Evolutionary conservation across 2,797 vertebrate species (phyloP), one percentile per base, ranked within the genome.

Genomic region (Alectoris magna): DNA sequence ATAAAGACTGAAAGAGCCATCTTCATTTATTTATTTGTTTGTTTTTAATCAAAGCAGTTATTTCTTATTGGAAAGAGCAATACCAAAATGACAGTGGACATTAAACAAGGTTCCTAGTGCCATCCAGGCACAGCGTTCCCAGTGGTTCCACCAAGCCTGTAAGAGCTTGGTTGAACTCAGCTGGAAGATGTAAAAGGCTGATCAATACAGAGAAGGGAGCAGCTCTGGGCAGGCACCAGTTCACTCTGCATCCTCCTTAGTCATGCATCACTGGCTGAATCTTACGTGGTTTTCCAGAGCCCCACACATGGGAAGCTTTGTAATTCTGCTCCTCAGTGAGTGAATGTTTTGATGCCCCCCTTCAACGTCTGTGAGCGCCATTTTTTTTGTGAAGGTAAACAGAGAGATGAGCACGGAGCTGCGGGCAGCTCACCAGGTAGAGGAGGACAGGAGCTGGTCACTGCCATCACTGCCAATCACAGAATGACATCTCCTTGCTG

Each of bases 301-400:
- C 34, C 14, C 29, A 15, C 8, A 16, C 4, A 2, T 24, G 26
- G 31, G 41, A 44, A 41, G 15, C 26, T 11, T 15, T 48, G 29
- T 29, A 9, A 8, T 23, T 74, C 43, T 43, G 14, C 9, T 56
- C 58, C 67, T 55, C 8, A 5, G 24, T 24, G 59, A 44, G 53
- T 10, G 17, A 16, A 9, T 46, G 15, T 34, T 34, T 31, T 15
- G 46, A 7, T 39, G 23, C 17, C 23, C 29, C 22, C 38, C 41
- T 74, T 1, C 0, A 41, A 10, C 1, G 0, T 21, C 55, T 36
- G 58, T 39, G 68, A 75, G 27, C 21, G 15, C 31, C 31, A 2
- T 31, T 60, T 72, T 24, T 24, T 58, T 53, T 75, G 27, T 58
- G 60, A 68, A 38, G 17, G n/a, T 36, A 27, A 66, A 21, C 27